phyloP scores from a whole-genome alignment of 2,797 vertebrate species.

The Sebastes hubbsi region DNA sequence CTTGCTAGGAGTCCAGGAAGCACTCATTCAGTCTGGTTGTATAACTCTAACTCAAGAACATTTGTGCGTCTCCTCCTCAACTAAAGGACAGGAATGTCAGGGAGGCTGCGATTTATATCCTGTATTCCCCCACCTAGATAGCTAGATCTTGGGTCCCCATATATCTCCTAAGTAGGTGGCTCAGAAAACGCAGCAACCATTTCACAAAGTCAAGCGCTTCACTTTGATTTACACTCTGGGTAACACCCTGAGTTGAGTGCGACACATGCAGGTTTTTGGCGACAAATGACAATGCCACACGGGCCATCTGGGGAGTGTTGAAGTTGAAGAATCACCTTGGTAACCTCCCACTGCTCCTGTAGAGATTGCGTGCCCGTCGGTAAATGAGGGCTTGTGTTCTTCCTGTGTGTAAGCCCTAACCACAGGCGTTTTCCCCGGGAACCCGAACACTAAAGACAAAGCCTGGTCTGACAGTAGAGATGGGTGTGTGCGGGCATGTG shows the following conservation, averaged over 20 bases:
- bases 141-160: conserved; percentile 61
- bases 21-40: conserved; percentile 71
- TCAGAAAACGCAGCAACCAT: conserved; percentile 56
- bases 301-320: conserved; percentile 65
- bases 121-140: conserved; percentile 40
- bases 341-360: conserved; percentile 62
- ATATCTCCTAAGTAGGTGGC: conserved; percentile 65
- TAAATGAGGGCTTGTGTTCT: conserved; percentile 55
- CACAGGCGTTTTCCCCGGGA: conserved; percentile 31
- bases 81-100: conserved; percentile 63
- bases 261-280: conserved; percentile 57
- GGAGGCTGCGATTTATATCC: conserved; percentile 60
- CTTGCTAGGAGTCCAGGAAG: conserved; percentile 62
- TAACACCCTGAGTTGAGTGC: conserved; percentile 64
- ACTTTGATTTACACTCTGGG: conserved; percentile 72
- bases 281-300: conserved; percentile 67
- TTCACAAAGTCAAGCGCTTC: conserved; percentile 64
- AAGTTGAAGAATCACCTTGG: conserved; percentile 73
- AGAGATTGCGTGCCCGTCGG: conserved; percentile 48
- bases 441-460: conserved; percentile 32
- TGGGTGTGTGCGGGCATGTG: conserved; percentile 26
- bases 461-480: conserved; percentile 2
- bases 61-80: conserved; percentile 57
- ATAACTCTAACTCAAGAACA: conserved; percentile 66
- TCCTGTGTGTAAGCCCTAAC: conserved; percentile 43